These are phyloP conservation scores for Martes martes DNA, from an alignment of 2,113 vertebrate species.

Conservation along the genomic window DNA sequence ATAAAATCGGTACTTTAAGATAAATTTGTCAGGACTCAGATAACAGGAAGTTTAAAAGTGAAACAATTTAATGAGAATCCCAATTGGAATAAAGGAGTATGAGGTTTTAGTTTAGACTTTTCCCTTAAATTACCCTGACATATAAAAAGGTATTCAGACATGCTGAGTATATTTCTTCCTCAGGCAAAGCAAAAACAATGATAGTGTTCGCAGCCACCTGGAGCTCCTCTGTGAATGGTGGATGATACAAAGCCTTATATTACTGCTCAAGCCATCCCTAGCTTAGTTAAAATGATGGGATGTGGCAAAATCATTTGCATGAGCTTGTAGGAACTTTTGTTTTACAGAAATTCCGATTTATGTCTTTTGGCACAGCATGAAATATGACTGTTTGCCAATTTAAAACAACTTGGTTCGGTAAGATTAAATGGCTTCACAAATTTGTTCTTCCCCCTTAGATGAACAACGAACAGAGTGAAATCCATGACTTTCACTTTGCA, in stretches of 20 bases:
- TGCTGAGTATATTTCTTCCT: neutral
- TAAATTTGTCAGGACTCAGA: neutral
- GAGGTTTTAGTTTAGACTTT: neutral
- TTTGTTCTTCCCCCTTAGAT: neutral
- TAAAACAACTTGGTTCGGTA: neutral
- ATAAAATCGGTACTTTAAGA: neutral
- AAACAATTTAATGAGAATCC: neutral
- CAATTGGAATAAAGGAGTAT: neutral
- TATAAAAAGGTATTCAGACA: neutral
- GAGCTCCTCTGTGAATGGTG: neutral
- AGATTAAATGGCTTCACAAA: neutral
- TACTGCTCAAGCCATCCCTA: neutral
- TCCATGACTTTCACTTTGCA: neutral
- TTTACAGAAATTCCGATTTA: neutral
- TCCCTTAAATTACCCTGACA: neutral
- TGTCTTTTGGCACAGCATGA: neutral
- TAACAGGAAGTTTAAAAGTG: neutral
- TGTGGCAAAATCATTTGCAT: neutral
- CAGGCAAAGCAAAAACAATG: neutral
- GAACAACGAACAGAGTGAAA: neutral
- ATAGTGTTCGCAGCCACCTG: neutral
- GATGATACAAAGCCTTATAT: neutral
- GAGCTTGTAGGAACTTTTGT: neutral
- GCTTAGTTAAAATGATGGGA: neutral
- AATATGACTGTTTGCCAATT: neutral